Evolutionary conservation across 2,888 invertebrate species (phyloP).

Genomic region (Boloria euphrosyne): DNA sequence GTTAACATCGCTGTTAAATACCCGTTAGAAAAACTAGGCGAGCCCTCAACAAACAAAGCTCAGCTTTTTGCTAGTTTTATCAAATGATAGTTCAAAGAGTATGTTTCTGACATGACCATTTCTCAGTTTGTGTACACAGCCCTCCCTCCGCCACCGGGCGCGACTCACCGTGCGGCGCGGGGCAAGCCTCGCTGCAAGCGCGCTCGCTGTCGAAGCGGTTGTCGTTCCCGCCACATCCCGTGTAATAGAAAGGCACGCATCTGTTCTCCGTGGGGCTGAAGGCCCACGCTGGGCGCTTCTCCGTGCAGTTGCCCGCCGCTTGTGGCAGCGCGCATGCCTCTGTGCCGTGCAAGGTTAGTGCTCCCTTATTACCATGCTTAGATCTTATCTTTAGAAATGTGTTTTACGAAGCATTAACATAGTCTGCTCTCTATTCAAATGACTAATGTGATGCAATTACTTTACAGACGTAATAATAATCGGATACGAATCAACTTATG

Average conservation of each 20-base stretch:
- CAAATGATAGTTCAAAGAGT: too few relatives aligned
- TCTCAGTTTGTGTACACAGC: too few relatives aligned
- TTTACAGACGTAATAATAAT: too few relatives aligned
- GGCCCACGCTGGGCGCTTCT: constrained; percentile 91
- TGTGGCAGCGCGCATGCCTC: constrained; percentile 89
- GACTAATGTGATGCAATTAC: too few relatives aligned
- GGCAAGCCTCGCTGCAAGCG: constrained; percentile 89
- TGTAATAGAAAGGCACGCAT: constrained; percentile 96
- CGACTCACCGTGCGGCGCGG: constrained; percentile 87
- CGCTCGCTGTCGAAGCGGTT: constrained; percentile 91
- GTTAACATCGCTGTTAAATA: too few relatives aligned
- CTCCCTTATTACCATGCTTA: constrained; percentile 28
- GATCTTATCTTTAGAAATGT: neutral
- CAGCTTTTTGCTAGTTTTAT: too few relatives aligned
- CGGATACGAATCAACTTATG: too few relatives aligned
- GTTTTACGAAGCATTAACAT: neutral
- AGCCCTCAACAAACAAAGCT: too few relatives aligned
- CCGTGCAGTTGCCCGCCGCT: constrained; percentile 89
- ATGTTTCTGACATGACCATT: too few relatives aligned
- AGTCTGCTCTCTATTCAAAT: too few relatives aligned
- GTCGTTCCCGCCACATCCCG: constrained; percentile 94
- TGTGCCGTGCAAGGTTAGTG: constrained; percentile 74
- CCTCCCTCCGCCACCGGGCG: too few relatives aligned
- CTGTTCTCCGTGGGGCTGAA: constrained; percentile 91
- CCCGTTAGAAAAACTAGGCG: too few relatives aligned